These are phyloP conservation scores for Dicerorhinus sumatrensis DNA, from an alignment of 2,113 vertebrate genomes.

Conservation along the genomic window DNA sequence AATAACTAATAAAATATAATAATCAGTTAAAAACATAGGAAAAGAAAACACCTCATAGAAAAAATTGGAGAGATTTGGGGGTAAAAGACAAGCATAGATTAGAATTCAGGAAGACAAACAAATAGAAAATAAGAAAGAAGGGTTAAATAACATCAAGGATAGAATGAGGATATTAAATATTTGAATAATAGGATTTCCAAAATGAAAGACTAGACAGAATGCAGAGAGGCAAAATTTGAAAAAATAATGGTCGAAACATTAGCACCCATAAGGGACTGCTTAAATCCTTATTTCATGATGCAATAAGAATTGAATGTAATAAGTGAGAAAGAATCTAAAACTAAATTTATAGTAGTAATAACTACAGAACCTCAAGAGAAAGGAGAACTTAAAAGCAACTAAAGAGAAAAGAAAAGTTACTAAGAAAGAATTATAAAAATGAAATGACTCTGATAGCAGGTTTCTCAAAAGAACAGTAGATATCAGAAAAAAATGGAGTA, in stretches of 20 bases:
- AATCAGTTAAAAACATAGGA: background rate
- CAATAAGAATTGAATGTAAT: background rate
- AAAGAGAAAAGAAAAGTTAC: background rate
- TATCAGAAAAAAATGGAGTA: background rate
- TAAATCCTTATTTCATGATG: background rate
- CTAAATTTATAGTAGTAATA: background rate
- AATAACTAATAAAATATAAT: constrained; percentile 23
- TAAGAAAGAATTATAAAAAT: background rate
- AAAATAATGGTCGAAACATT: background rate
- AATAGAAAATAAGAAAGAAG: background rate
- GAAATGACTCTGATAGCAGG: background rate
- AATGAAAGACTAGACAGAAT: background rate
- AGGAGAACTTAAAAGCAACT: background rate
- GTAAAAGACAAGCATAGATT: background rate
- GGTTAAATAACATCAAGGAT: background rate
- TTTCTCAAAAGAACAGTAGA: background rate
- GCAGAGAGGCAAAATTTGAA: background rate
- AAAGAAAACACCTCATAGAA: background rate
- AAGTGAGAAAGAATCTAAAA: background rate
- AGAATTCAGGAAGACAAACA: background rate
- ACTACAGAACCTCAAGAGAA: background rate
- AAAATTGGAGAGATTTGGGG: background rate
- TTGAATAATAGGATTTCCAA: background rate
- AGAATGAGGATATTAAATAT: background rate
- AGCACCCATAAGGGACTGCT: background rate